Evolutionary conservation across 2,888 invertebrate genomes (phyloP), one percentile per base, ranked within the genome.

Genomic region (Napeogenes inachia): DNA sequence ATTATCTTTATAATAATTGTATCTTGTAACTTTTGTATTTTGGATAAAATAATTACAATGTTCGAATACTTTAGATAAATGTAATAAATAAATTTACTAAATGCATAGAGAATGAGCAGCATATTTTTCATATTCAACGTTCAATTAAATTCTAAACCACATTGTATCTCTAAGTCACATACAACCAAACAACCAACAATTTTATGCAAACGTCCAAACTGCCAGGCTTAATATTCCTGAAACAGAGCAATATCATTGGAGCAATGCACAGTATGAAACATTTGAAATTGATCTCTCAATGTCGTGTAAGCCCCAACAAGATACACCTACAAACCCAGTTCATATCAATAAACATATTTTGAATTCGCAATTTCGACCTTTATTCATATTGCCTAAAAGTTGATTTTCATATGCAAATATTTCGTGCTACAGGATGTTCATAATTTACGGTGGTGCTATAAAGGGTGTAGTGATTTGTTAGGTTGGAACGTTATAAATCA

Each of bases 391-490:
- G 12, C 4, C 0, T 6, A 53, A 62, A 42, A 56, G 62, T 59
- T 12, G 53, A n/a, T 10, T 45, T 62, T 50, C 10, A 21, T 12
- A 45, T 53, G 45, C 21, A 45, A 45, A 13, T 42, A 53, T 53
- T 58, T 58, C 35, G 30, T 56, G 33, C 13, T 30, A 55, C 59
- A 55, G 45, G 56, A 47, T 53, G 55, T 62, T 65, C 60, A 62
- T 65, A 65, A 65, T 65, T 65, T 65, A 65, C 60, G 65, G 50
- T 45, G 10, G 46, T 57, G 45, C 38, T 57, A 45, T 64, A 64
- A 66, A 62, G 66, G 64, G 42, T 59, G 64, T 66, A 63, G 69
- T 70, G 71, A 70, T 70, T 69, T 71, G 71, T 72, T 67, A 67
- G 64, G 56, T 61, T 61, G 61, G 47, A 61, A 60, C 59, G 67